Evolutionary conservation across 2,797 vertebrate species (phyloP), one percentile per base, ranked within the genome.

Genomic region (Gorsachius magnificus): DNA sequence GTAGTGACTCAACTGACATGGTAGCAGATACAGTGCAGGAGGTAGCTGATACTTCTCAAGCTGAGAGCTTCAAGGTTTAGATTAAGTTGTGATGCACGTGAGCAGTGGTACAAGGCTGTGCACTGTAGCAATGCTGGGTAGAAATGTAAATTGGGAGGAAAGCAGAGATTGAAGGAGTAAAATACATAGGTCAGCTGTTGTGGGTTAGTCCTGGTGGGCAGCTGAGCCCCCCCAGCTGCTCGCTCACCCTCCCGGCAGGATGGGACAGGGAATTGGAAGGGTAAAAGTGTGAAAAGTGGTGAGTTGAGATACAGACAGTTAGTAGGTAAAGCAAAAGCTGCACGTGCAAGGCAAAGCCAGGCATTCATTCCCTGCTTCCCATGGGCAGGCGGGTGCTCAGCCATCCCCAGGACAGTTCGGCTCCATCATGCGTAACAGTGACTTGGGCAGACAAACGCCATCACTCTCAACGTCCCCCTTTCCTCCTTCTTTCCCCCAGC

Each of bases 371-470:
- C 5, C 16, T 11, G 5, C 48, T 50, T 5, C 61, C 74, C 50
- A 10, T 12, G 1, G 11, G 14, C 29, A 29, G 45, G n/a, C 16
- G 3, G 61, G 26, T 1, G 14, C 20, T 56, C 13, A 16, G 63
- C 54, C 46, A 9, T 10, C 28, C 4, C 63, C 46, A 9, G 78
- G 19, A 25, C 1, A 54, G 51, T 38, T 1, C 0, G 51, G 33
- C 61, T 28, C 41, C 41, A 5, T 46, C 58, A 5, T 3, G 0
- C 1, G 1, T 13, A 11, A 7, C 2, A 1, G 35, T 28, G 48
- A 17, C 78, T 38, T 6, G 35, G 54, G 50, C 15, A 36, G 11
- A 11, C 63, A 64, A 31, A n/a, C 1, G 2, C 69, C 21, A 4
- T 21, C 22, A 17, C 58, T 36, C n/a, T 4, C 2, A 36, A 26